Base-by-base conservation (phyloP, 2,888 invertebrate genomes). In the Morpho helenor region DNA sequence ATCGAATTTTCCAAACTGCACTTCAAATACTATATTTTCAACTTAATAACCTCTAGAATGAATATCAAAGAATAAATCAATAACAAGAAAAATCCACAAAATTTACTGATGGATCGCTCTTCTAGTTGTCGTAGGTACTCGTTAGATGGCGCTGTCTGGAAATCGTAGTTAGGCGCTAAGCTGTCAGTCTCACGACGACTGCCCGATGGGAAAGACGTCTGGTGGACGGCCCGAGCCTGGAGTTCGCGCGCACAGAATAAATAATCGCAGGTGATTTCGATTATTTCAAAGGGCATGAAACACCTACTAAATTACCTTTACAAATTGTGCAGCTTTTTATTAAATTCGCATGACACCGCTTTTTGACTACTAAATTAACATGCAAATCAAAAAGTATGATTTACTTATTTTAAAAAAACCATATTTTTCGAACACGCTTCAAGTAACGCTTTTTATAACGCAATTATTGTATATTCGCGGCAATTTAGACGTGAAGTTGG, bases 151-250 rank as follows among this genome's bases (percentile, higher is more conserved):
- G 74, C 68, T 63, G 61, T 63, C 62, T 60, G 65, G 68, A 66
- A 70, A 66, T 65, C 75, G 75, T 70, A 74, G 72, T 69, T 71
- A 75, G 70, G 67, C 70, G 75, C 70, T 69, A 72, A 69, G 70
- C 69, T 62, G 69, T 62, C 69, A 74, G 79, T 74, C 71, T 75
- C 69, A 68, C 71, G 72, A 72, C 74, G 72, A 72, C 71, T 74
- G 70, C 75, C 83, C 80, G 78, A 90, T 90, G 89, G 89, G 89
- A 74, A 90, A 89, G 84, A 88, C 89, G 74, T 89, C 89, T 60
- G 87, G 86, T 63, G 88, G 89, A 63, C 83, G 88, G 55, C 77
- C 80, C 69, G 82, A 87, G 75, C 75, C 79, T 71, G 80, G 82
- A 75, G 80, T 82, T 72, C 83, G 86, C 71, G 71, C 80, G 59